phyloP scores from a whole-genome alignment of 2,797 vertebrate genomes.

The Philypnodon macrostomus region DNA sequence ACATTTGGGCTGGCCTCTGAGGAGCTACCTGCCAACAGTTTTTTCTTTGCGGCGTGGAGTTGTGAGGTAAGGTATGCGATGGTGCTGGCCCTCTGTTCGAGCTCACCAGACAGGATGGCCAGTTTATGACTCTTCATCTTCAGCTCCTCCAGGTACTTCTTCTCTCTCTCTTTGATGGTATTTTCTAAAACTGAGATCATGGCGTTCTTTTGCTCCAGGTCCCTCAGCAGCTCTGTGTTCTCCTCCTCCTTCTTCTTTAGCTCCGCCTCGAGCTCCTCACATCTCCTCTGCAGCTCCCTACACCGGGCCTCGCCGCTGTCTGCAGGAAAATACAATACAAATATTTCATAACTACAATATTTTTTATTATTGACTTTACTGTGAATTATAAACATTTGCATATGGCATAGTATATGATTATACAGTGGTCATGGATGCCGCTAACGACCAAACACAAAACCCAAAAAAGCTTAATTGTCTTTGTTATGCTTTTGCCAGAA shows the following conservation, averaged over 20 bases:
- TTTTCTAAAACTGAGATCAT: constrained; percentile 92
- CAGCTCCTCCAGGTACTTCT: constrained; percentile 95
- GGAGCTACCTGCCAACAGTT: constrained; percentile 84
- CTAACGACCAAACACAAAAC: too few relatives aligned
- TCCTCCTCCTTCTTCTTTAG: constrained; percentile 89
- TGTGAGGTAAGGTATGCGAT: constrained; percentile 95
- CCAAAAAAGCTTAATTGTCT: constrained; percentile 7
- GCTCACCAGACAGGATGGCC: constrained; percentile 87
- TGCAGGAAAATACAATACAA: constrained; percentile 41
- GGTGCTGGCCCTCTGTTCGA: constrained; percentile 94
- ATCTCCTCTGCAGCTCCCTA: constrained; percentile 83
- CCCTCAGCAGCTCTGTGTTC: constrained; percentile 84
- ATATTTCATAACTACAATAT: too few relatives aligned
- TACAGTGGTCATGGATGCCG: too few relatives aligned
- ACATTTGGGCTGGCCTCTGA: constrained; percentile 83
- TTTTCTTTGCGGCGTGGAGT: constrained; percentile 92
- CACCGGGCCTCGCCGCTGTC: constrained; percentile 81
- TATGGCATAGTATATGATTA: too few relatives aligned
- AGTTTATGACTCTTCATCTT: constrained; percentile 96
- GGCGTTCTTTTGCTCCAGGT: constrained; percentile 93
- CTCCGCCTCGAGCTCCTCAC: constrained; percentile 91
- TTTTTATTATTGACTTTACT: too few relatives aligned
- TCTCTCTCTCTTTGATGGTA: constrained; percentile 91
- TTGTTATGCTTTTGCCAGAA: too few relatives aligned
- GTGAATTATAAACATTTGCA: too few relatives aligned